These are phyloP conservation scores for Lapara coniferarum DNA, from an alignment of 2,888 invertebrate genomes.

Conservation along the genomic window DNA sequence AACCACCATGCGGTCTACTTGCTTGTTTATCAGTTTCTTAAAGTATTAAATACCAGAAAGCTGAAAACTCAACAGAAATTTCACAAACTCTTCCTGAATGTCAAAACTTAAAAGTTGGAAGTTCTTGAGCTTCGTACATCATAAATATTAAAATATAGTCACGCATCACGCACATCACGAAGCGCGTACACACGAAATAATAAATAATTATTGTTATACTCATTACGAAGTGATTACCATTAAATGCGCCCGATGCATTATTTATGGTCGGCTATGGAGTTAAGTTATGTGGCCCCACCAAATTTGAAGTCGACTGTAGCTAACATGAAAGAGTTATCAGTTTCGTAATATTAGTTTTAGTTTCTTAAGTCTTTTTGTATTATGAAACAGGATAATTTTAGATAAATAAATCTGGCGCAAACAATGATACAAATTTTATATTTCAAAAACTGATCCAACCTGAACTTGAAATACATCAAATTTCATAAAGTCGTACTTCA, in stretches of 20 bases:
- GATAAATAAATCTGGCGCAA: no score
- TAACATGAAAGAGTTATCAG: background rate
- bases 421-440: no score
- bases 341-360: background rate
- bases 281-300: background rate
- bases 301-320: background rate
- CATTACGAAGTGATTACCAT: conserved; percentile 72
- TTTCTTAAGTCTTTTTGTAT: no score
- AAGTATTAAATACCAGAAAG: no score
- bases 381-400: no score
- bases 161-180: conserved; percentile 59
- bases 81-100: background rate
- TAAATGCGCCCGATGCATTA: conserved; percentile 62
- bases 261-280: conserved; percentile 47
- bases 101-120: conserved; percentile 28
- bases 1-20: no score
- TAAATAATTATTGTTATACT: conserved; percentile 67
- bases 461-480: background rate
- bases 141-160: conserved; percentile 55
- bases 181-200: conserved; percentile 51
- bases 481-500: no score
- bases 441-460: no score
- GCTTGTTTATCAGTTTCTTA: no score
- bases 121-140: conserved; percentile 38
- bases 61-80: no score